Conservation (phyloP, 2,113 vertebrate species). For the Aegotheles bennettii region DNA sequence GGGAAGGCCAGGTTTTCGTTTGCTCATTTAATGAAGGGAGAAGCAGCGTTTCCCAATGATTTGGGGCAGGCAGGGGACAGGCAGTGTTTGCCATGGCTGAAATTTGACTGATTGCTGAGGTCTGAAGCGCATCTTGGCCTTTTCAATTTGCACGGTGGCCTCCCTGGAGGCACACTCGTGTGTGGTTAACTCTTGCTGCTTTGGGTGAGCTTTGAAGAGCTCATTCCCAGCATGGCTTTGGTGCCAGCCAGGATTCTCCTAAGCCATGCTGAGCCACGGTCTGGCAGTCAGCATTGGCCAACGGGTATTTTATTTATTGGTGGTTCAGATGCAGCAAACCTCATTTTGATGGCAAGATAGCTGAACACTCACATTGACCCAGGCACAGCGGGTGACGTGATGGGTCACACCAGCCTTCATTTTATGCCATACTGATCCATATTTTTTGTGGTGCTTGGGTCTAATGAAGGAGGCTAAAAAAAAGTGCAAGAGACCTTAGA, state of each 20-base stretch:
- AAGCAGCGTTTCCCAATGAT: neutral
- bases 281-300: neutral
- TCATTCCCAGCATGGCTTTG: neutral
- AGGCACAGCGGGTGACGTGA: neutral
- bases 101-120: neutral
- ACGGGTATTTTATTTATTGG: no score
- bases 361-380: neutral
- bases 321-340: neutral
- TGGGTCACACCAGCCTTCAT: neutral
- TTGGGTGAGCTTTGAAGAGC: neutral
- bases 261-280: neutral
- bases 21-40: neutral
- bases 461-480: neutral
- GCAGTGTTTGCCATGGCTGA: neutral
- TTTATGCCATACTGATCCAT: neutral
- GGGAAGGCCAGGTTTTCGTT: neutral
- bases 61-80: neutral
- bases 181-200: neutral
- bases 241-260: neutral
- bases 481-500: neutral
- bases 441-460: neutral
- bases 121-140: neutral
- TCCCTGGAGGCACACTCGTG: rapidly evolving
- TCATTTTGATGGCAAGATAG: neutral
- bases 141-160: neutral